These are phyloP conservation scores for Trigoniulus corallinus DNA, from an alignment of 1,140 invertebrate species.

Conservation along the genomic window DNA sequence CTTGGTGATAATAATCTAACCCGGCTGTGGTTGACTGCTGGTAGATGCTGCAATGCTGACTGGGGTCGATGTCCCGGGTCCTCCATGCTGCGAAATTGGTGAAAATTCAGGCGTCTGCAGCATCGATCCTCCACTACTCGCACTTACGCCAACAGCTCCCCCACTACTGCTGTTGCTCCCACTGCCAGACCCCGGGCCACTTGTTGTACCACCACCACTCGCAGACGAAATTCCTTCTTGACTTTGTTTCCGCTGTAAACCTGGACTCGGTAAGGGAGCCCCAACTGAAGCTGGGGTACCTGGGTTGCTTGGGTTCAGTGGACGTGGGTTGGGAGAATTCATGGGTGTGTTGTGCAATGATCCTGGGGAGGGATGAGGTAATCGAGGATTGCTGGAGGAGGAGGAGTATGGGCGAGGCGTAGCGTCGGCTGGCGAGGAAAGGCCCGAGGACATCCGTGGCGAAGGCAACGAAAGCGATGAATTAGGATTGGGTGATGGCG, in stretches of 20 bases:
- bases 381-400: constrained; percentile 13
- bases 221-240: constrained; percentile 11
- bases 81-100: not conserved
- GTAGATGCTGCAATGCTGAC: not conserved
- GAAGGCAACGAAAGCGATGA: constrained; percentile 30
- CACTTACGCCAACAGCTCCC: not conserved
- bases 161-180: not conserved
- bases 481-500: constrained; percentile 46
- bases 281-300: constrained; percentile 40
- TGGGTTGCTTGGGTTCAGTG: constrained; percentile 45
- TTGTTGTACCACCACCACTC: not conserved
- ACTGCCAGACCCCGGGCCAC: not conserved
- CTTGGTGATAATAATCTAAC: not conserved
- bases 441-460: constrained; percentile 39
- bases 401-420: constrained; percentile 24
- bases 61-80: not conserved
- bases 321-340: constrained; percentile 33
- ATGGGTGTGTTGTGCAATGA: constrained; percentile 21
- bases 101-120: not conserved
- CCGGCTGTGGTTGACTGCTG: constrained; percentile 18
- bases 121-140: not conserved
- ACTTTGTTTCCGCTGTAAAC: constrained; percentile 2
- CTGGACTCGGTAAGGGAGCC: constrained; percentile 6
- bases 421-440: constrained; percentile 49
- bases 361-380: constrained; percentile 44